Evolutionary conservation across 2,113 vertebrate genomes (phyloP).

Genomic region (Thoracochromis brauschi): DNA sequence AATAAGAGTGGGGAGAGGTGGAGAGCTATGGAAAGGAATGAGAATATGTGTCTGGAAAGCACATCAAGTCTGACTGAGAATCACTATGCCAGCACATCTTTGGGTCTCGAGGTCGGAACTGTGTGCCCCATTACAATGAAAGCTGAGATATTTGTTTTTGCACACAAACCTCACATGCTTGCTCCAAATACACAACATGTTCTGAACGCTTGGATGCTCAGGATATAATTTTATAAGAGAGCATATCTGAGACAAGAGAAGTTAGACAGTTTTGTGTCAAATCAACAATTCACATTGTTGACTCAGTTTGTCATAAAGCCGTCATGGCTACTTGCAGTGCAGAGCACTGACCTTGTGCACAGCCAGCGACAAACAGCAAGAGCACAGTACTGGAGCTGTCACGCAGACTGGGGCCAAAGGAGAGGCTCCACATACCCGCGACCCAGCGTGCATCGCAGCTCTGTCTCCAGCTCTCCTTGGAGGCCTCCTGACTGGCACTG

Average conservation of each 20-base stretch:
- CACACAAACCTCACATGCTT: neutral
- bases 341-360: neutral
- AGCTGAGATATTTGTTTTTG: neutral
- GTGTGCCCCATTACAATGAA: neutral
- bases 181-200: neutral
- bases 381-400: neutral
- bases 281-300: neutral
- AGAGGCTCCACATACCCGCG: neutral
- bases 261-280: neutral
- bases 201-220: neutral
- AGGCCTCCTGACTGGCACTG: slow-evolving; percentile 21
- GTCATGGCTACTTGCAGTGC: neutral
- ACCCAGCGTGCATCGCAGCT: slow-evolving; percentile 21
- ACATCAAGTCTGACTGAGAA: slow-evolving; percentile 46
- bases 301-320: neutral
- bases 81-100: neutral
- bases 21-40: slow-evolving; percentile 56
- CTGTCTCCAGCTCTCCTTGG: slow-evolving; percentile 1
- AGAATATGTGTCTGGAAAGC: slow-evolving; percentile 59
- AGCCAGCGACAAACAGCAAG: neutral
- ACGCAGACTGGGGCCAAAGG: neutral
- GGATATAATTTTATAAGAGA: neutral
- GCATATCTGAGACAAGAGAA: neutral
- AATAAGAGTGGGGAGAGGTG: slow-evolving; percentile 50
- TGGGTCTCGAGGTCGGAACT: neutral